These are phyloP conservation scores for Thysanoteuthis rhombus DNA, from an alignment of 2,888 invertebrate genomes.

Conservation along the genomic window DNA sequence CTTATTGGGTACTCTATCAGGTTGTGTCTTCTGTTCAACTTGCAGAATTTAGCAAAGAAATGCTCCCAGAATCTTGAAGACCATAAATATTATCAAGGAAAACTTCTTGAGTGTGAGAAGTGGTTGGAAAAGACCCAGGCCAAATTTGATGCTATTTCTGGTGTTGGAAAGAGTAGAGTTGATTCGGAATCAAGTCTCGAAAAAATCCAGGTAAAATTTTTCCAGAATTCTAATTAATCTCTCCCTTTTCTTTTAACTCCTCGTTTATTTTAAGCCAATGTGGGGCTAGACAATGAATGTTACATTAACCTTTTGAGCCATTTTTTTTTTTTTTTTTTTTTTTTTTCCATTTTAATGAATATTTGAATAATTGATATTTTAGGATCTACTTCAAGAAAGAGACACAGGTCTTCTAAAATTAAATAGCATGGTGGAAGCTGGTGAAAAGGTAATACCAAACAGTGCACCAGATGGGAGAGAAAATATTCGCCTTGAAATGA, in stretches of 20 bases:
- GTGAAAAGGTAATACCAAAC: conserved; percentile 90
- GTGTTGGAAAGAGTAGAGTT: conserved; percentile 81
- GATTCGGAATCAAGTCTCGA: conserved; percentile 87
- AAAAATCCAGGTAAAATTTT: conserved; percentile 55
- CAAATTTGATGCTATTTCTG: conserved; percentile 82
- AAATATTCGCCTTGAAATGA: conserved; percentile 84
- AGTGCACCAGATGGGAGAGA: conserved; percentile 92
- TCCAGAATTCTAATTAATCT: no score
- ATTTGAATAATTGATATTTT: not conserved
- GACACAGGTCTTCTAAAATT: conserved; percentile 86
- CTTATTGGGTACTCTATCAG: not conserved
- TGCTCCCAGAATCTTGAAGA: conserved; percentile 94
- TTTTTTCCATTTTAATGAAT: no score
- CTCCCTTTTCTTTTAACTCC: not conserved
- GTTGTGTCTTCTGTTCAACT: not conserved
- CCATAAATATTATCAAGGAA: conserved; percentile 90
- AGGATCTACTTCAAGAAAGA: conserved; percentile 75
- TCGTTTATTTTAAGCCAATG: no score
- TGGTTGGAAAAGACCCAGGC: conserved; percentile 91
- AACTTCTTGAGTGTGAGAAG: conserved; percentile 91
- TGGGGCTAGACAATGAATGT: no score
- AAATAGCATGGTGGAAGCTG: conserved; percentile 78
- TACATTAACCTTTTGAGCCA: no score
- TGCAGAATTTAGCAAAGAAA: conserved; percentile 80
- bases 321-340: no score